Evolutionary conservation across 2,888 invertebrate genomes (phyloP), one percentile per base, ranked within the genome.

Genomic region (Protula sp.): DNA sequence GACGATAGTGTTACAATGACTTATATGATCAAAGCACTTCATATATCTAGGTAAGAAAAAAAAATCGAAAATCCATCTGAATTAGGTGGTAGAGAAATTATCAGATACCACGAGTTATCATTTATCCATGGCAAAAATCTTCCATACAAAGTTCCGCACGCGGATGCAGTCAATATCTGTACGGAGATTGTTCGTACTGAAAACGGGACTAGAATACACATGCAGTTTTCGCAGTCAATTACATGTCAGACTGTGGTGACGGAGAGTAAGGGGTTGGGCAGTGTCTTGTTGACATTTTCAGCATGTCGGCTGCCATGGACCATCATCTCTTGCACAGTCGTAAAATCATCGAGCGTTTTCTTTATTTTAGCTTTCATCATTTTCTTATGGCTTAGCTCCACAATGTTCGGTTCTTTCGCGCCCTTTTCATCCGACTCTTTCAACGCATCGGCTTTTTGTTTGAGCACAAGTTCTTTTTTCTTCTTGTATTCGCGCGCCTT

Each of bases 401-500:
- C 74, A 67, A 83, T 82, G 63, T 75, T 76, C 63, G 73, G 75
- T 79, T 55, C 45, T 70, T 72, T 81, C 38, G 9, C 9, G 9
- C 19, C 19, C 19, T 14, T 9, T 9, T 38, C 38, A 14, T 38
- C 38, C 9, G 9, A 14, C 75, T 75, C 82, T 72, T 75, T 73
- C 73, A 82, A 64, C 26, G 79, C 80, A 53, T 62, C 58, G 47
- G 55, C 55, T 45, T 57, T 38, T 14, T 75, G 72, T 54, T 71
- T 72, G 57, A 73, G 70, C 38, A 38, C 19, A 9, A 14, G 38
- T 38, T 38, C 38, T 38, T 38, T 38, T 69, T 75, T 70, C 45
- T 72, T 48, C 50, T 82, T 82, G 59, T 87, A 84, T 73, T 88
- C 88, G 53, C 85, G 83, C 1, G 88, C 87, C 57, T 86, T 85